Base-by-base conservation (phyloP, 2,888 invertebrate species). In the Anoplius nigerrimus region DNA sequence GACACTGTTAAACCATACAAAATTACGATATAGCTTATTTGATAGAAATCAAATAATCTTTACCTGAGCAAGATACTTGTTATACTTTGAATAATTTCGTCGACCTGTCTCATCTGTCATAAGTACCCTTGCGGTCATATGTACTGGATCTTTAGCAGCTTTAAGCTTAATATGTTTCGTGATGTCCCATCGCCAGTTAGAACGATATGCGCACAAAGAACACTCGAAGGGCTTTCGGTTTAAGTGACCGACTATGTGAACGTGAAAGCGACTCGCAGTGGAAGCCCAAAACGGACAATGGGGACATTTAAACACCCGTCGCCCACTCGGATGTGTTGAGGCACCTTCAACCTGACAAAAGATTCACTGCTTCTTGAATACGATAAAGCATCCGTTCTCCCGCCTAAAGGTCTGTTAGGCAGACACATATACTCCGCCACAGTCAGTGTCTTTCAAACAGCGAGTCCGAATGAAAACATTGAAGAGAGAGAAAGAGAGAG, bases 141-240 rank as follows among this genome's bases (percentile, higher is more conserved):
- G 97, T 57, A 93, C 93, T 59, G 94, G 93, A 90, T 96, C 97
- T 74, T 96, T 92, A 21, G 94, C 94, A 6, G 95, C 94, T 90
- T 97, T 97, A 82, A 97, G 90, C 84, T 96, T 94, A 75, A 98
- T 97, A 89, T 98, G 98, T 88, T 98, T 97, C 24, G 97, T 96
- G 70, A 98, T 97, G 90, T 98, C 98, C 96, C 97, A 98, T 75
- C 97, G 93, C 97, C 98, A 98, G 87, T 98, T 98, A 27, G 97
- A 97, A 80, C 96, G 94, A 86, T 97, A 97, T 62, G 95, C 94
- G 90, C 98, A 98, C 16, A 96, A 91, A 0, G 98, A 97, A 90
- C 98, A 98, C 89, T 97, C 96, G 88, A 97, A 98, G 0, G 98
- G 98, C 86, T 97, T 96, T 86, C 95, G 95, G 89, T 97, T 97